Evolutionary conservation across 2,113 vertebrate species (phyloP).

Genomic region (Nycticryphes semicollaris): DNA sequence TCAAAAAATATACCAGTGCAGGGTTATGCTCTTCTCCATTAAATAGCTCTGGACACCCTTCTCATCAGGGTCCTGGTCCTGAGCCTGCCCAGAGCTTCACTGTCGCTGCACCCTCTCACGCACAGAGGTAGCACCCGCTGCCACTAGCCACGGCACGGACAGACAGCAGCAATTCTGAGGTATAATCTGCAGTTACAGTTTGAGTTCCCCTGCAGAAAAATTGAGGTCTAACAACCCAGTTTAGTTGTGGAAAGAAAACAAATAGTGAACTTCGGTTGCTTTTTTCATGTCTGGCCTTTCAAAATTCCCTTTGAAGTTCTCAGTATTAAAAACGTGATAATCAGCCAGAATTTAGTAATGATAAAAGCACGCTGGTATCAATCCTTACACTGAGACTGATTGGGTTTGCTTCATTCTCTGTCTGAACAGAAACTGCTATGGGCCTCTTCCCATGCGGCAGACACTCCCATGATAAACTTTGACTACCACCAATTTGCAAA

Average conservation of each 20-base stretch:
- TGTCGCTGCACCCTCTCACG: neutral
- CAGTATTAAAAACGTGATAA: neutral
- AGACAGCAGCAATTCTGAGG: neutral
- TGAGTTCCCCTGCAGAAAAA: neutral
- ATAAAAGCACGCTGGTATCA: neutral
- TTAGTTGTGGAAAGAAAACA: neutral
- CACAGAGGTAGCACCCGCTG: neutral
- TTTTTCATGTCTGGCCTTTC: neutral
- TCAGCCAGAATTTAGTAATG: neutral
- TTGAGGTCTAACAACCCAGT: neutral
- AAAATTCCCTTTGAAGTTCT: neutral
- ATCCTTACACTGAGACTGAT: neutral
- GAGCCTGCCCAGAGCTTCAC: neutral
- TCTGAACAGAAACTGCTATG: conserved; percentile 78
- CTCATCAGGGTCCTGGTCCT: neutral
- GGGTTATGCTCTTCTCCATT: neutral
- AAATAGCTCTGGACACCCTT: neutral
- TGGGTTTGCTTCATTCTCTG: neutral
- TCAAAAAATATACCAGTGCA: neutral
- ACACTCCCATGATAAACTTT: conserved; percentile 86
- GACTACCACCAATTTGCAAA: conserved; percentile 81
- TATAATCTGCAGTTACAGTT: neutral
- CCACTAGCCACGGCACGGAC: neutral
- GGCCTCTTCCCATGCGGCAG: conserved; percentile 77
- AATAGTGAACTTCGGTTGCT: neutral